phyloP scores from a whole-genome alignment of 2,888 invertebrate species.

The Morpho deidamia region DNA sequence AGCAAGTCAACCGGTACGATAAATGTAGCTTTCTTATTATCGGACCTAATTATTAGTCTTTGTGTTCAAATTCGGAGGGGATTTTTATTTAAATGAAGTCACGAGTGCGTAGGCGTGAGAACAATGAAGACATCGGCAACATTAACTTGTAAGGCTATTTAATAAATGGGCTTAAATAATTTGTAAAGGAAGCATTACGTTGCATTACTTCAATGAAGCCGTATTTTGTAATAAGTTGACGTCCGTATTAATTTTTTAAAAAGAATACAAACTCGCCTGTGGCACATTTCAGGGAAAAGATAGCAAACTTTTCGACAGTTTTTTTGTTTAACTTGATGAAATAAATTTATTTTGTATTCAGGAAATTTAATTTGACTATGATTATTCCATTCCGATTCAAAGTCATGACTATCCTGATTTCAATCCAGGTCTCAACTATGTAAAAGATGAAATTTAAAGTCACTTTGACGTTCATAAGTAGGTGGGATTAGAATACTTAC shows the following conservation, averaged over 20 bases:
- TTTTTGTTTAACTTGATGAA: too few relatives aligned
- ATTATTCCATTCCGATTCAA: too few relatives aligned
- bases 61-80: constrained; percentile 61
- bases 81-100: constrained; percentile 60
- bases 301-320: too few relatives aligned
- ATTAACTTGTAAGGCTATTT: constrained; percentile 41
- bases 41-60: constrained; percentile 71
- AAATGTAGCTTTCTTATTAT: constrained; percentile 59
- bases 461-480: too few relatives aligned
- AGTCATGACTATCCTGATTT: too few relatives aligned
- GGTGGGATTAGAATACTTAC: too few relatives aligned
- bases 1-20: constrained; percentile 53
- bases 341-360: too few relatives aligned
- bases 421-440: too few relatives aligned
- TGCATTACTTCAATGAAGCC: constrained; percentile 6
- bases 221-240: not conserved
- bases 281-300: too few relatives aligned
- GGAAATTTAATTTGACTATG: too few relatives aligned
- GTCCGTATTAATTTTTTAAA: not conserved
- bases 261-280: too few relatives aligned
- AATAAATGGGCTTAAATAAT: constrained; percentile 15
- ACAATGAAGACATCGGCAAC: constrained; percentile 38
- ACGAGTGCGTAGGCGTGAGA: constrained; percentile 46
- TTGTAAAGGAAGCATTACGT: constrained; percentile 7
- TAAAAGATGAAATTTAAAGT: too few relatives aligned